Evolutionary conservation across 2,888 invertebrate genomes (phyloP).

Genomic region (Atrina japonica): DNA sequence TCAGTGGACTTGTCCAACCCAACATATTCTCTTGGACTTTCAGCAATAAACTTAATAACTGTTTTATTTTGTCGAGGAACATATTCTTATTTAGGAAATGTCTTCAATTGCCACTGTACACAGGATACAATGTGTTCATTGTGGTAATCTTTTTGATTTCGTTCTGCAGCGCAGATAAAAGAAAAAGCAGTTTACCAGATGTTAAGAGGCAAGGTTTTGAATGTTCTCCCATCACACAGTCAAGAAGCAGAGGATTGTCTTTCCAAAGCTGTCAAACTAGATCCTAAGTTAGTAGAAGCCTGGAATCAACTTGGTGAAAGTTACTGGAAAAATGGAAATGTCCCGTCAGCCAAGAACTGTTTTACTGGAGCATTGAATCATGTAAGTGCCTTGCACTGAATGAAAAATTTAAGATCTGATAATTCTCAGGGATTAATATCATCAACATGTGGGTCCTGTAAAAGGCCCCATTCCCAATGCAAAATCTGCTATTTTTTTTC

Average conservation of each 20-base stretch:
- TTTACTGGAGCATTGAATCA: slow-evolving; percentile 86
- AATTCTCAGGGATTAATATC: too few species aligned
- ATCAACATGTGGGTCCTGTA: too few species aligned
- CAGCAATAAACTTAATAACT: too few species aligned
- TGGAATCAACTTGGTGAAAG: slow-evolving; percentile 95
- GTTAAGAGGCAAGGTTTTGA: slow-evolving; percentile 87
- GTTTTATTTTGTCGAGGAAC: too few species aligned
- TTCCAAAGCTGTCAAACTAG: slow-evolving; percentile 91
- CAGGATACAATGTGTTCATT: too few species aligned
- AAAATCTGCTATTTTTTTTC: too few species aligned
- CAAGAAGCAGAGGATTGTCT: slow-evolving; percentile 88
- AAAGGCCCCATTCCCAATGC: too few species aligned
- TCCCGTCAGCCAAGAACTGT: slow-evolving; percentile 90
- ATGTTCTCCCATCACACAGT: slow-evolving; percentile 86
- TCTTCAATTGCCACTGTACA: too few species aligned
- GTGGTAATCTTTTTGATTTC: too few species aligned
- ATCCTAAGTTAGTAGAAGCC: slow-evolving; percentile 89
- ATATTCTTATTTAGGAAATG: too few species aligned
- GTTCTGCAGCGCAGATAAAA: slow-evolving; percentile 65
- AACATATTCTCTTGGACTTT: too few species aligned
- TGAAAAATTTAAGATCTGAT: neutral
- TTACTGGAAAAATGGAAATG: slow-evolving; percentile 92
- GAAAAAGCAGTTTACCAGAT: slow-evolving; percentile 82
- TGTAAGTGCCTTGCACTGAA: slow-evolving; percentile 65
- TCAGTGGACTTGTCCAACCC: too few species aligned